Evolutionary conservation across 1,140 invertebrate species (phyloP).

Genomic region (Dicyema japonicum): DNA sequence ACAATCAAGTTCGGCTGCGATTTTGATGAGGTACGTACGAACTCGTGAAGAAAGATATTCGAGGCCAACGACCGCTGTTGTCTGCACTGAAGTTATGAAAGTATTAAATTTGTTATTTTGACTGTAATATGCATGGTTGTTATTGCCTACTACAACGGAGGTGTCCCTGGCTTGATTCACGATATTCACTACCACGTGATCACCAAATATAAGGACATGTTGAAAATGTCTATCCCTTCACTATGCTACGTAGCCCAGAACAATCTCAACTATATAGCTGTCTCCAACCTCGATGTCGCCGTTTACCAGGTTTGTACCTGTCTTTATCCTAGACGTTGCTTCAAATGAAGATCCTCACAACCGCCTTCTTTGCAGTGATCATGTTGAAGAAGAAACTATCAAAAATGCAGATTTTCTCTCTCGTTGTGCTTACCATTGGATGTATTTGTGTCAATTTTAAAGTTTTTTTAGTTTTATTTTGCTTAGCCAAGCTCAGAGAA

Average conservation of each 20-base stretch:
- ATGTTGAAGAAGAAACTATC: slow-evolving; percentile 40
- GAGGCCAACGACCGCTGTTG: no score
- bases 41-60: no score
- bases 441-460: slow-evolving; percentile 5
- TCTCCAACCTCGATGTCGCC: slow-evolving; percentile 81
- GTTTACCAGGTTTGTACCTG: slow-evolving; percentile 47
- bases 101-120: no score
- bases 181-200: no score
- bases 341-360: slow-evolving; percentile 90
- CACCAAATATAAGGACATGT: no score
- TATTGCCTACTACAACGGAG: no score
- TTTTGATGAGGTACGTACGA: no score
- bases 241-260: slow-evolving; percentile 81
- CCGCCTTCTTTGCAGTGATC: slow-evolving; percentile 68
- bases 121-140: no score
- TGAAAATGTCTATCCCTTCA: slow-evolving; percentile 54
- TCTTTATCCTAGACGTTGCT: no score
- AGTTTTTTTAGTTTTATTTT: background rate
- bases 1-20: no score
- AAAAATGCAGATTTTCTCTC: slow-evolving; percentile 47
- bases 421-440: slow-evolving; percentile 47
- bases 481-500: background rate
- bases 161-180: no score
- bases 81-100: no score
- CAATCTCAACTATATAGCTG: slow-evolving; percentile 72